These are phyloP conservation scores for Natator depressus DNA, from an alignment of 2,113 vertebrate genomes.

Conservation along the genomic window DNA sequence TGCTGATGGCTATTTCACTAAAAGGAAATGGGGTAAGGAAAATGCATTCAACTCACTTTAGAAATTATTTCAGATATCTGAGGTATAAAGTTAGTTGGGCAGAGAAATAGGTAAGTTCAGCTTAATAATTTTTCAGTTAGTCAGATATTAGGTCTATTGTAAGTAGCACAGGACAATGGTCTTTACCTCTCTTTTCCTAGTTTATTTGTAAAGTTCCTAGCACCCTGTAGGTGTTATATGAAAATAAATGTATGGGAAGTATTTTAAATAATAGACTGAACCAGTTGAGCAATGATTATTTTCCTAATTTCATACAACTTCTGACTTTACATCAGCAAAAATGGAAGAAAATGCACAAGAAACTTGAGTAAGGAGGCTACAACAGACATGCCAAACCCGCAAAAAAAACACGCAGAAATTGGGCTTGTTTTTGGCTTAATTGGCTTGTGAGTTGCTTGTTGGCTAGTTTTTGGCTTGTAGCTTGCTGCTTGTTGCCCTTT, in stretches of 20 bases:
- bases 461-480: too few species aligned
- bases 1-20: slow-evolving; percentile 97
- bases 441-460: too few species aligned
- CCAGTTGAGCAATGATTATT: background rate
- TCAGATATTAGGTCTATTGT: background rate
- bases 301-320: background rate
- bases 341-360: background rate
- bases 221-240: background rate
- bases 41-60: background rate
- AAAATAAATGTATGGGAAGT: background rate
- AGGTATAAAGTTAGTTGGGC: background rate
- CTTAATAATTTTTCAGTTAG: background rate
- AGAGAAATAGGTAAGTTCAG: background rate
- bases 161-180: background rate
- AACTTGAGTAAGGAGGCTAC: background rate
- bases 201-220: background rate
- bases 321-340: background rate
- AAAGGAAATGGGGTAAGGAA: slow-evolving; percentile 98
- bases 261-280: background rate
- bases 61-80: background rate
- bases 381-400: too few species aligned
- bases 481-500: too few species aligned
- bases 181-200: background rate
- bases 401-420: too few species aligned
- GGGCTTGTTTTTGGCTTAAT: too few species aligned